Conservation (phyloP, 2,888 invertebrate species). For the Melitaea athalia region DNA sequence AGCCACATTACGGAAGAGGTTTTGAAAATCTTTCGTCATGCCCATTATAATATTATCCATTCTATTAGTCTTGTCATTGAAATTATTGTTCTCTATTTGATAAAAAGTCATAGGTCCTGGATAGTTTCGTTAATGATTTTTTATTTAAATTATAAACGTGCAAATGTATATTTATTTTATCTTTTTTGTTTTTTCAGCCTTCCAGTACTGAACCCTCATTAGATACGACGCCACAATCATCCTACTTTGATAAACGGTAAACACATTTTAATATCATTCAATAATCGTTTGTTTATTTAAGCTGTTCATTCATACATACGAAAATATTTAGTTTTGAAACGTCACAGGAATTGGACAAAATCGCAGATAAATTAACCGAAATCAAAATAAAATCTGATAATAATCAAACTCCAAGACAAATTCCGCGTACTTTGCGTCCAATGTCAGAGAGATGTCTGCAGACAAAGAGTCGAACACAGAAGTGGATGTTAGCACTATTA, state of each 20-base stretch:
- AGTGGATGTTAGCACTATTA: conserved; percentile 72
- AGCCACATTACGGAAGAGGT: too few species aligned
- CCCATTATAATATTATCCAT: too few species aligned
- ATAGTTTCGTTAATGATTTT: too few species aligned
- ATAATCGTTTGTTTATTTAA: conserved; percentile 9
- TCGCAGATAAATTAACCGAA: not conserved
- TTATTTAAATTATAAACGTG: not conserved
- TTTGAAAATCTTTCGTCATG: too few species aligned
- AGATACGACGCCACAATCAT: conserved; percentile 61
- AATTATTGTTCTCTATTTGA: too few species aligned
- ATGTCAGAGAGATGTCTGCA: conserved; percentile 43
- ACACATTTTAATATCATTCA: conserved; percentile 34
- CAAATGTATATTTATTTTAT: not conserved
- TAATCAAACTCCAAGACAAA: conserved; percentile 16
- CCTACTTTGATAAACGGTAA: conserved; percentile 70
- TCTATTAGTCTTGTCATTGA: too few species aligned
- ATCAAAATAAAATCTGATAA: conserved; percentile 17
- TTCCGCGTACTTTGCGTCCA: conserved; percentile 43
- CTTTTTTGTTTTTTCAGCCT: conserved; percentile 53
- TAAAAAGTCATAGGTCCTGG: too few species aligned
- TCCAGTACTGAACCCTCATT: conserved; percentile 55
- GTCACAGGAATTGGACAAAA: conserved; percentile 53
- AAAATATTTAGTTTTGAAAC: conserved; percentile 61
- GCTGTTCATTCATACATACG: conserved; percentile 9
- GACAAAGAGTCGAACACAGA: conserved; percentile 52